These are phyloP conservation scores for Rallus crepitans DNA, from an alignment of 2,797 vertebrate species.

Conservation along the genomic window DNA sequence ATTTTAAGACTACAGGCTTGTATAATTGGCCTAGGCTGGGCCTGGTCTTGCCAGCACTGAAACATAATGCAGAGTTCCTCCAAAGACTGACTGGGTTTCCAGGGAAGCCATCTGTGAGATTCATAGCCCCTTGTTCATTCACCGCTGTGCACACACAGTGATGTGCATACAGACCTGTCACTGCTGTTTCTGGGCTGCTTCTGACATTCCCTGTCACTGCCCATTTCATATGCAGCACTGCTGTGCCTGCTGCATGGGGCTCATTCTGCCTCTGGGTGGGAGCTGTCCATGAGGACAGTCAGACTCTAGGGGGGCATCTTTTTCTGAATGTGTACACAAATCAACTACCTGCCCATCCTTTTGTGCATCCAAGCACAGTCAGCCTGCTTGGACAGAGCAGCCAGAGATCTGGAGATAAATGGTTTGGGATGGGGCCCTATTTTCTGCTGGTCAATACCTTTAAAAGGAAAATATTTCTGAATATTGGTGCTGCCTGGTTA, in stretches of 20 bases:
- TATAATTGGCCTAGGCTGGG: background rate
- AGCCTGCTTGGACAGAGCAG: background rate
- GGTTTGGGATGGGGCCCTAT: background rate
- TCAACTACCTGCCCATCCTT: background rate
- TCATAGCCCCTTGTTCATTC: background rate
- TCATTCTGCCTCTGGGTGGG: background rate
- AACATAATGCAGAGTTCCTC: background rate
- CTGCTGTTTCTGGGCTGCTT: background rate
- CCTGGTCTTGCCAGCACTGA: background rate
- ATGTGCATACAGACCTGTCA: background rate
- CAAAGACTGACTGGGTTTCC: background rate
- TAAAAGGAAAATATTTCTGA: background rate
- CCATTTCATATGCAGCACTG: background rate
- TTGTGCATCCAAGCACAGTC: background rate
- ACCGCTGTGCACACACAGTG: background rate
- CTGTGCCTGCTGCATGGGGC: background rate
- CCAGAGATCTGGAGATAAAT: background rate
- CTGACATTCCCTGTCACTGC: rapidly evolving
- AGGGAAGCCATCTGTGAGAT: background rate
- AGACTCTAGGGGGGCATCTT: background rate
- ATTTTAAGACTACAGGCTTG: background rate
- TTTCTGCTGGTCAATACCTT: background rate
- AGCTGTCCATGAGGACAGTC: rapidly evolving
- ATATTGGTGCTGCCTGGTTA: background rate
- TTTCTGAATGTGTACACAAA: background rate